phyloP scores from a whole-genome alignment of 1,140 invertebrate genomes.

The Bombus pascuorum region DNA sequence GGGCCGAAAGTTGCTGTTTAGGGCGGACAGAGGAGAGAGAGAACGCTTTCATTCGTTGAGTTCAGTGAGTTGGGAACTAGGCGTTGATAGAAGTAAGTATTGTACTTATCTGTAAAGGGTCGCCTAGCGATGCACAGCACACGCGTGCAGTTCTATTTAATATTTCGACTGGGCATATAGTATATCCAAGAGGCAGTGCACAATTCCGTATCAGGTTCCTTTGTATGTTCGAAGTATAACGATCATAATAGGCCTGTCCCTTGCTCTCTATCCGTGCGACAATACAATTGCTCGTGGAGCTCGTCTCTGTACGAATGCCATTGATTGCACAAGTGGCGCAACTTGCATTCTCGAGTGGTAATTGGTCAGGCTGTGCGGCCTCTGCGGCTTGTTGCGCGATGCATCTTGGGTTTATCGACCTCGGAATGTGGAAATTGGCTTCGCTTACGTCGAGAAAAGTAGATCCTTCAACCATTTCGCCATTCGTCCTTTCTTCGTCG shows the following conservation, averaged over 20 bases:
- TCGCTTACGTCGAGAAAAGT: background rate
- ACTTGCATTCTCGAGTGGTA: slow-evolving; percentile 68
- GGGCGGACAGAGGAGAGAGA: background rate
- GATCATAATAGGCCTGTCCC: slow-evolving; percentile 54
- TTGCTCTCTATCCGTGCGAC: slow-evolving; percentile 33
- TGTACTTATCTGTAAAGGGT: slow-evolving; percentile 26
- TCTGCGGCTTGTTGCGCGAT: slow-evolving; percentile 26
- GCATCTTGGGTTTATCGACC: slow-evolving; percentile 54
- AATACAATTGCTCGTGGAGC: slow-evolving; percentile 61
- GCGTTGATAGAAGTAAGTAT: slow-evolving; percentile 32
- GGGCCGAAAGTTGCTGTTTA: background rate
- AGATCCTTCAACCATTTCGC: background rate
- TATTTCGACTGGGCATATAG: slow-evolving; percentile 33
- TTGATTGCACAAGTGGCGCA: slow-evolving; percentile 65
- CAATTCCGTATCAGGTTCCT: slow-evolving; percentile 47
- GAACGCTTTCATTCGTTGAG: slow-evolving; percentile 6
- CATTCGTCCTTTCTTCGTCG: background rate
- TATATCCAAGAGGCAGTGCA: slow-evolving; percentile 11
- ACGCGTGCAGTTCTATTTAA: slow-evolving; percentile 32
- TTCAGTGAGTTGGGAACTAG: background rate
- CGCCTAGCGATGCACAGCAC: background rate
- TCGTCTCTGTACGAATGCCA: slow-evolving; percentile 57
- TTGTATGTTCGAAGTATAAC: slow-evolving; percentile 66
- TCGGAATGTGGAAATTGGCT: slow-evolving; percentile 4
- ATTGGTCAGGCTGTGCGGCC: slow-evolving; percentile 52